These are phyloP conservation scores for Malurus cyaneus DNA, from an alignment of 2,113 vertebrate species.

Conservation along the genomic window DNA sequence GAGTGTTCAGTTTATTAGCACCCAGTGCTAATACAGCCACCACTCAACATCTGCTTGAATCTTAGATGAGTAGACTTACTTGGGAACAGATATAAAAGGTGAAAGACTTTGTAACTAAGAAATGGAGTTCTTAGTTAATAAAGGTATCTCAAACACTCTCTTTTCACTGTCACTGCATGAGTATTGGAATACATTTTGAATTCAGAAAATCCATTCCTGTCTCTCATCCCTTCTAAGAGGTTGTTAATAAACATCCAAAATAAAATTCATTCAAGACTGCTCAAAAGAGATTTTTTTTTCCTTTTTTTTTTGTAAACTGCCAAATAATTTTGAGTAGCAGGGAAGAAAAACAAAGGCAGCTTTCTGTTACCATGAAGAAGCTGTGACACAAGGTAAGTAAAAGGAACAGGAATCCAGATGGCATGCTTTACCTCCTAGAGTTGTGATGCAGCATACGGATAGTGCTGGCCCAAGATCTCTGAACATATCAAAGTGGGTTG, in stretches of 20 bases:
- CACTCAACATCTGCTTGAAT: background rate
- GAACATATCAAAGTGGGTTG: constrained; percentile 29
- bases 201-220: background rate
- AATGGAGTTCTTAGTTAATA: background rate
- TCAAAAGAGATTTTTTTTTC: background rate
- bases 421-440: constrained; percentile 3
- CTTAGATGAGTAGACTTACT: background rate
- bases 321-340: background rate
- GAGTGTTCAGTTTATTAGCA: background rate
- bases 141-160: background rate
- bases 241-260: background rate
- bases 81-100: background rate
- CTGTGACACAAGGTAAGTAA: background rate
- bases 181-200: background rate
- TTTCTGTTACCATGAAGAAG: background rate
- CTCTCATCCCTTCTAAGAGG: background rate
- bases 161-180: background rate
- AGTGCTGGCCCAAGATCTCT: constrained; percentile 46
- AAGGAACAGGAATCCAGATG: constrained; percentile 25
- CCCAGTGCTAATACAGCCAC: background rate
- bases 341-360: accelerated
- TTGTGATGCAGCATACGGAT: constrained; percentile 20
- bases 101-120: background rate
- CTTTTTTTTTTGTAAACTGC: background rate
- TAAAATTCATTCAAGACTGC: background rate